Base-by-base conservation (phyloP, 2,113 vertebrate genomes). In the Kryptolebias marmoratus region DNA sequence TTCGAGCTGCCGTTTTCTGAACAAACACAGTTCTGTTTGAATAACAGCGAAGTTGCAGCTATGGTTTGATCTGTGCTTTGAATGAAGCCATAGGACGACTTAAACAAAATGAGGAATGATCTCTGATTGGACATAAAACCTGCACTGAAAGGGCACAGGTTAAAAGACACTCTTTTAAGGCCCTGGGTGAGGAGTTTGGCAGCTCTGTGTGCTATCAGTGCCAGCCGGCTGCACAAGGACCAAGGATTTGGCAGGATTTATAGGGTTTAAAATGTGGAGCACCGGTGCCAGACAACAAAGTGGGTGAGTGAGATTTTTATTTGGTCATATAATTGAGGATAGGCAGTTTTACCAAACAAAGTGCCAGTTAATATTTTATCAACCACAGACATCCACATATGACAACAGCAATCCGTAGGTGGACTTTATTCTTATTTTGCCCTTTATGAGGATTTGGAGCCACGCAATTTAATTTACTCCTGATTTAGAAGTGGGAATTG, bases 151-250 rank as follows among this genome's bases (percentile, higher is more conserved):
- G 70, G 54, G 14, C 22, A 5, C 59, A 64, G 63, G 72, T 68
- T 73, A 61, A 63, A 77, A 64, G 39, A 80, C 60, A 22, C 27
- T 52, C 44, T 73, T 81, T 44, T 64, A 50, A 73, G 13, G 45
- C 57, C 66, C 55, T 3, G 49, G 50, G 63, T 85, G 75, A 73
- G 59, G 65, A 68, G 58, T 31, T 66, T 88, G 81, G 74, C 80
- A 79, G 81, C 42, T 39, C 47, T 53, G 49, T 28, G 4, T 45
- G 63, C 54, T 36, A 36, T 67, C 73, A 68, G 58, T 50, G 61
- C 65, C 73, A 75, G 77, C 15, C 58, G 60, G 2, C 55, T 32
- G 22, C 14, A 52, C 47, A 72, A 59, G 69, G 57, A 64, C 78
- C 49, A 58, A 27, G 18, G 52, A 57, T 76, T 83, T 87, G 77